Base-by-base conservation (phyloP, 2,113 vertebrate species). In the Pontoporia blainvillei region DNA sequence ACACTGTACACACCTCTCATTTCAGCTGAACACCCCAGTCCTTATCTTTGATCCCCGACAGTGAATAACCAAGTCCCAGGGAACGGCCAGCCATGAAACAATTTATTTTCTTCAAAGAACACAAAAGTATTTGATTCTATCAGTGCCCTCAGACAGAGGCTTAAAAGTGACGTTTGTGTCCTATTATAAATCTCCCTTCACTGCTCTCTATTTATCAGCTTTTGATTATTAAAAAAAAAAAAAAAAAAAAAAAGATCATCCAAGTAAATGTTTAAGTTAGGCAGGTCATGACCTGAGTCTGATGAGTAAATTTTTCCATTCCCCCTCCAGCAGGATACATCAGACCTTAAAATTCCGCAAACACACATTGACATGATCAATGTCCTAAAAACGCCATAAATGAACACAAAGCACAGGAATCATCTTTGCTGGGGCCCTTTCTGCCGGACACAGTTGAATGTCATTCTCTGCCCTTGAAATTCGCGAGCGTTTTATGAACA, bases 131-230 rank as follows among this genome's bases (percentile, higher is more conserved):
- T 5, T 36, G 94, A 82, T 94, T 23, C 34, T 94, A 94, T 95
- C 89, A 57, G 11, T 8, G 31, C 8, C 21, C 39, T 3, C 2
- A 76, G 66, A 79, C n/a, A 31, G 64, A 54, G n/a, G 31, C 76
- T 92, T 81, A 27, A 75, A 62, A 69, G 72, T 5, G 36, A 36
- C 54, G 6, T 27, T 1, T 49, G 18, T 11, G 46, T 1, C 9
- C 49, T 17, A 21, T 52, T 31, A 81, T 71, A 5, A 15, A 36
- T 84, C 61, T 72, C 31, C 39, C 59, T 71, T 20, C 36, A 17
- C 66, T 14, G 46, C 1, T 0, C 13, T 1, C 1, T 3, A 6
- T 54, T n/a, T 46, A 57, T 69, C 73, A 3, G 31, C 13, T 15
- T 15, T 82, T 6, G 31, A 57, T 49, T 34, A 7, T n/a, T n/a